phyloP scores from a whole-genome alignment of 2,113 vertebrate species.

The Verasper variegatus region DNA sequence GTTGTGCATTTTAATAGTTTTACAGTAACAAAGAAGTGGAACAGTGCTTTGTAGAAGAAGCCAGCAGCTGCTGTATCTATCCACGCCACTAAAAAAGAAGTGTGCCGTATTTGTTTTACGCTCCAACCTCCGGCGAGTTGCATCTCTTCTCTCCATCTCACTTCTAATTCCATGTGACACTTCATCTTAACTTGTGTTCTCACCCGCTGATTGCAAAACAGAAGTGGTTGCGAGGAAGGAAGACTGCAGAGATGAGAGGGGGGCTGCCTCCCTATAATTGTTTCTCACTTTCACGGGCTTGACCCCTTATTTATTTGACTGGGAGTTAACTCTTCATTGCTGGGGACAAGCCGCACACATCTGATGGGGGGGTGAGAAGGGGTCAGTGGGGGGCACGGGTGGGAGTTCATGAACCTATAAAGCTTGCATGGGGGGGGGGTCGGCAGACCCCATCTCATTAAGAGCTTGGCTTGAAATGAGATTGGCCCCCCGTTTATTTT shows the following conservation, averaged over 20 bases:
- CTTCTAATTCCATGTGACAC: constrained; percentile 54
- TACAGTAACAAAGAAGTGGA: not conserved
- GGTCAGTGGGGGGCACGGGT: not conserved
- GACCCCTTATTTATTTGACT: constrained; percentile 70
- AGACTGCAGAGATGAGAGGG: constrained; percentile 22
- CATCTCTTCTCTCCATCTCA: constrained; percentile 26
- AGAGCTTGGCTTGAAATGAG: constrained; percentile 63
- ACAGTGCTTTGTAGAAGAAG: not conserved
- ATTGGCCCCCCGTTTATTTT: constrained; percentile 45
- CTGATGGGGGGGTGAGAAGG: constrained; percentile 3
- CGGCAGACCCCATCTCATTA: constrained; percentile 78
- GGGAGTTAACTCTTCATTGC: constrained; percentile 67
- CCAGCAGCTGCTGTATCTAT: not conserved
- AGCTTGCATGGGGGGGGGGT: constrained; percentile 52
- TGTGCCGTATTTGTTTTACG: not conserved
- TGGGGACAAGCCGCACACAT: constrained; percentile 13
- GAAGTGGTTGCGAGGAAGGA: constrained; percentile 12
- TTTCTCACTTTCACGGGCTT: constrained; percentile 63
- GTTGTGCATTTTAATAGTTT: constrained; percentile 1
- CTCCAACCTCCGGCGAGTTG: constrained; percentile 3
- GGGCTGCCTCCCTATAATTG: constrained; percentile 55
- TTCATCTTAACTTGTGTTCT: constrained; percentile 52
- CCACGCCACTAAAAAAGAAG: not conserved
- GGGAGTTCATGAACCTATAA: constrained; percentile 73
- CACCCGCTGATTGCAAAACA: constrained; percentile 49